A percentile compares a stretch with the other conserved stretches of the same genome.
Evolutionary conservation across 2,888 invertebrate genomes (phyloP).

Genomic region (Bugulina stolonifera): DNA sequence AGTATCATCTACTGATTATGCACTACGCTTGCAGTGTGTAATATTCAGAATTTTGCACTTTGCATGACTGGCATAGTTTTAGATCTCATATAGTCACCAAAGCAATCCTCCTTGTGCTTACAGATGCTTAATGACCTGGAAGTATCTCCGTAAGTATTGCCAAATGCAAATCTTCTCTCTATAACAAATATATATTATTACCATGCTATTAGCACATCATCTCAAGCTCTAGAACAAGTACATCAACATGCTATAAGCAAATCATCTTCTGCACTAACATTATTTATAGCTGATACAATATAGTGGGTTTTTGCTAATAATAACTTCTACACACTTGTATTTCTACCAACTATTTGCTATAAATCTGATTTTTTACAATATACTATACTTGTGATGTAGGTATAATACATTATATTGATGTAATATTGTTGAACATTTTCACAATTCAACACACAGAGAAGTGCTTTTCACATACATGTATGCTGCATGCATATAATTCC

Average conservation of each 20-base stretch:
- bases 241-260: no score
- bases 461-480: no score
- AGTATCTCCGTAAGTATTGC: constrained; percentile 53
- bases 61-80: constrained; percentile 22
- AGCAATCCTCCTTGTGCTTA: constrained; percentile 37
- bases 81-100: constrained; percentile 33
- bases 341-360: not conserved
- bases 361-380: not conserved
- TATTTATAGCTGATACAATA: no score
- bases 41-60: constrained; percentile 3
- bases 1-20: no score
- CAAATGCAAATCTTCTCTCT: constrained; percentile 49
- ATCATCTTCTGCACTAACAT: no score
- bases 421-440: no score
- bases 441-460: no score
- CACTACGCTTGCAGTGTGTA: not conserved
- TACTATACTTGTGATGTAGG: not conserved
- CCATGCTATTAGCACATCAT: not conserved
- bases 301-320: no score
- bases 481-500: no score
- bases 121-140: constrained; percentile 49
- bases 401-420: not conserved
- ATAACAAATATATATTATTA: constrained; percentile 31
- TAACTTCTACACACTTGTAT: no score
- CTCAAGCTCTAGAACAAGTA: no score